Evolutionary conservation across 1,140 invertebrate species (phyloP).

Genomic region (Danaus plexippus): DNA sequence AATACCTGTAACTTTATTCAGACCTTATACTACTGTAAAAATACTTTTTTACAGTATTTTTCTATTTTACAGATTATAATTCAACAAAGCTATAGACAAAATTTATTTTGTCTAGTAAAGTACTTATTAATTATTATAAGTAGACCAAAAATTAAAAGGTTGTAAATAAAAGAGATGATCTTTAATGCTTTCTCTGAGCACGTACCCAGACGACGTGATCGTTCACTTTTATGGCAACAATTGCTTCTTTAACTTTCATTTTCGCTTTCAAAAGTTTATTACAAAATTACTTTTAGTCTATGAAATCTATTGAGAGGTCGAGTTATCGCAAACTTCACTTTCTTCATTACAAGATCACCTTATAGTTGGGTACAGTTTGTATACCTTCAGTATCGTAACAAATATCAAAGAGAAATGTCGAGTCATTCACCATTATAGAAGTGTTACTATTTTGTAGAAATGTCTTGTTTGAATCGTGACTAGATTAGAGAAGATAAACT

Average conservation of each 20-base stretch:
- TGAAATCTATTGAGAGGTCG: slow-evolving; percentile 35
- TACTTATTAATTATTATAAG: slow-evolving; percentile 7
- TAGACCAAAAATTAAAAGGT: slow-evolving; percentile 5
- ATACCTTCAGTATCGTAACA: slow-evolving; percentile 35
- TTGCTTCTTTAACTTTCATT: slow-evolving; percentile 41
- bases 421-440: slow-evolving; percentile 45
- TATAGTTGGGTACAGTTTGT: slow-evolving; percentile 15
- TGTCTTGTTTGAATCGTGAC: slow-evolving; percentile 53
- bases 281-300: slow-evolving; percentile 47
- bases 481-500: slow-evolving; percentile 47
- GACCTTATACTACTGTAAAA: too few relatives aligned
- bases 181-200: slow-evolving; percentile 33
- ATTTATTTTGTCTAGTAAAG: too few relatives aligned
- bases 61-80: too few relatives aligned
- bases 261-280: slow-evolving; percentile 42
- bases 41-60: too few relatives aligned
- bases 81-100: too few relatives aligned
- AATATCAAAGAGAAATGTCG: slow-evolving; percentile 38
- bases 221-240: slow-evolving; percentile 26
- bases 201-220: slow-evolving; percentile 33
- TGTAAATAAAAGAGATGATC: slow-evolving; percentile 11
- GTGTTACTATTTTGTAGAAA: slow-evolving; percentile 44
- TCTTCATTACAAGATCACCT: slow-evolving; percentile 31
- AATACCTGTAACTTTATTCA: too few relatives aligned
- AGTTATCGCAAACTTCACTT: slow-evolving; percentile 49